Conservation (phyloP, 2,888 invertebrate species). For the Lissocephala sabroskyi region DNA sequence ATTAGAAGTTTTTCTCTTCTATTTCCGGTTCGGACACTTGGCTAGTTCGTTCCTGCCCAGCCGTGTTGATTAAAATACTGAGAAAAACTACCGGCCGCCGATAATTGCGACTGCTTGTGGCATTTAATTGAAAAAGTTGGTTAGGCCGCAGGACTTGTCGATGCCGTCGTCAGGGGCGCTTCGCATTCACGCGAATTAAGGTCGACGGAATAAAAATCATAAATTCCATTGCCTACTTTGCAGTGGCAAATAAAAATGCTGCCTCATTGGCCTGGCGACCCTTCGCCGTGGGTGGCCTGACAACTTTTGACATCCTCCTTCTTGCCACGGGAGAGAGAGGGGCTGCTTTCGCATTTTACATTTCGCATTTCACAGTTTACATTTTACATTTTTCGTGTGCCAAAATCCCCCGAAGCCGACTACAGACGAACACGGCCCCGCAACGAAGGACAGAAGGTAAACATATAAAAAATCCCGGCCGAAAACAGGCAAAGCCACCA, state of each 20-base stretch:
- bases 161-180: no score
- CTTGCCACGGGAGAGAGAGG: no score
- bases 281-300: not conserved
- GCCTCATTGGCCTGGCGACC: not conserved
- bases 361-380: no score
- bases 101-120: not conserved
- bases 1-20: slow-evolving; percentile 49
- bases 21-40: slow-evolving; percentile 21
- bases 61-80: slow-evolving; percentile 6
- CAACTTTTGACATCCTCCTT: not conserved
- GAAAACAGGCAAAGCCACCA: slow-evolving; percentile 11
- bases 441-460: not conserved
- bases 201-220: not conserved
- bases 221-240: not conserved
- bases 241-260: not conserved
- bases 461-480: slow-evolving; percentile 1
- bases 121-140: slow-evolving; percentile 45
- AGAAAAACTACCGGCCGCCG: no score
- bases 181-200: no score
- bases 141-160: no score
- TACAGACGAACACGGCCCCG: not conserved
- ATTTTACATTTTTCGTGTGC: no score
- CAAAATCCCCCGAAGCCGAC: no score
- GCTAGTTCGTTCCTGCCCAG: slow-evolving; percentile 25
- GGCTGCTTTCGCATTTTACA: no score